These are phyloP conservation scores for Enteromius anoplus DNA, from an alignment of 2,797 vertebrate genomes.

Conservation along the genomic window DNA sequence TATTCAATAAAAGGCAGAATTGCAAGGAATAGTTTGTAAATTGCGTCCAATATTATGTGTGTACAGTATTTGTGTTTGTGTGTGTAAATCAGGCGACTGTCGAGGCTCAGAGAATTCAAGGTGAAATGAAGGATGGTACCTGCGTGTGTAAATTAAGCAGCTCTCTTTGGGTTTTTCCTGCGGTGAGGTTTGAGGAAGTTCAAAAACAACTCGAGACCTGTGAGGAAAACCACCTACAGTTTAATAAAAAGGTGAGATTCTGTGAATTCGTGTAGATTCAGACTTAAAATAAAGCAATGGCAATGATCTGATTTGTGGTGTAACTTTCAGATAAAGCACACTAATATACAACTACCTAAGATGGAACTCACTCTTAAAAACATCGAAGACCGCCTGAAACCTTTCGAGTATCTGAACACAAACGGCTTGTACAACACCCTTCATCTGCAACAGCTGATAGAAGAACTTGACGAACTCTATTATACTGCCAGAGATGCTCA, in stretches of 20 bases:
- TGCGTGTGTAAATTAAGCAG: constrained; percentile 53
- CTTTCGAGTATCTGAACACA: constrained; percentile 67
- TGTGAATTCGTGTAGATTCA: not conserved
- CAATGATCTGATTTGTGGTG: not conserved
- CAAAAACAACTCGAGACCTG: constrained; percentile 29
- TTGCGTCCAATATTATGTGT: not conserved
- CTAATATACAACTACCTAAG: constrained; percentile 61
- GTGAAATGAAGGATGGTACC: not conserved
- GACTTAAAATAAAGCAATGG: not conserved
- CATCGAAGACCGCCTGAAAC: constrained; percentile 63
- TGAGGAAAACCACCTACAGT: not conserved
- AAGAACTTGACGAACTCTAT: constrained; percentile 68
- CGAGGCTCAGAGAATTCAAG: constrained; percentile 22
- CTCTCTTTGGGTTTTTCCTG: constrained; percentile 45
- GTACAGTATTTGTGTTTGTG: not conserved
- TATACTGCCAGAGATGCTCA: constrained; percentile 54
- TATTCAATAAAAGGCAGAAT: not conserved
- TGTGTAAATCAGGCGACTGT: constrained; percentile 29
- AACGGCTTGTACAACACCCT: constrained; percentile 68
- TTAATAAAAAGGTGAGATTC: constrained; percentile 36
- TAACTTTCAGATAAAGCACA: constrained; percentile 59
- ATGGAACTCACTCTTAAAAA: constrained; percentile 63
- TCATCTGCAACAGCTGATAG: constrained; percentile 61
- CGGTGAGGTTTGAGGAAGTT: constrained; percentile 23
- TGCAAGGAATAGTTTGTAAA: not conserved